A percentile compares a stretch with the other conserved stretches of the same genome.
phyloP scores from a whole-genome alignment of 1,140 invertebrate species.

The Hyles vespertilio region DNA sequence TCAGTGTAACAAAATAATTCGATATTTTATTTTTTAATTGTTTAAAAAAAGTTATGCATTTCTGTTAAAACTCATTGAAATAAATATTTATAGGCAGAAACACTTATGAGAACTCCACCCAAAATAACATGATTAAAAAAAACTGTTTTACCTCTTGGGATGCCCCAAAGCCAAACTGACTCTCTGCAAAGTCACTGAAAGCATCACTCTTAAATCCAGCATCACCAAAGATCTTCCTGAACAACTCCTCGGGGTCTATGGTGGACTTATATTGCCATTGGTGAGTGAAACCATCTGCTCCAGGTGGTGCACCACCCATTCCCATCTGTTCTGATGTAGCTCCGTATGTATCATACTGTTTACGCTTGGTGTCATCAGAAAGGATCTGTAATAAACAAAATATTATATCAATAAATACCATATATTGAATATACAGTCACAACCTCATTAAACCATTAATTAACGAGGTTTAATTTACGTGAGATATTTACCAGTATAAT shows the following conservation, averaged over 20 bases:
- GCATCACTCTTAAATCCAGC: constrained; percentile 80
- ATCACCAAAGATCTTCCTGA: constrained; percentile 92
- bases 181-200: constrained; percentile 91
- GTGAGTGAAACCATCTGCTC: constrained; percentile 79
- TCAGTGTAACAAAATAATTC: no score
- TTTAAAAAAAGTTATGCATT: no score
- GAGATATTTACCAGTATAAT: no score
- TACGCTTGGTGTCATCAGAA: constrained; percentile 93
- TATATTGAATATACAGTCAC: background rate
- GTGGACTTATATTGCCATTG: constrained; percentile 90
- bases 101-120: no score
- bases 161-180: constrained; percentile 91
- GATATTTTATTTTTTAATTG: no score
- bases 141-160: constrained; percentile 87
- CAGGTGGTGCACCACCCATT: constrained; percentile 75
- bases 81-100: no score
- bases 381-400: constrained; percentile 79
- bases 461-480: no score
- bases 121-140: background rate
- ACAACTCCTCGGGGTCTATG: constrained; percentile 97
- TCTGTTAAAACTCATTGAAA: no score
- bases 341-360: constrained; percentile 96
- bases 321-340: constrained; percentile 91
- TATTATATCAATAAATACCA: background rate
- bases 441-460: background rate